Base-by-base conservation (phyloP, 2,797 vertebrate genomes). In the Sebastes itinus region DNA sequence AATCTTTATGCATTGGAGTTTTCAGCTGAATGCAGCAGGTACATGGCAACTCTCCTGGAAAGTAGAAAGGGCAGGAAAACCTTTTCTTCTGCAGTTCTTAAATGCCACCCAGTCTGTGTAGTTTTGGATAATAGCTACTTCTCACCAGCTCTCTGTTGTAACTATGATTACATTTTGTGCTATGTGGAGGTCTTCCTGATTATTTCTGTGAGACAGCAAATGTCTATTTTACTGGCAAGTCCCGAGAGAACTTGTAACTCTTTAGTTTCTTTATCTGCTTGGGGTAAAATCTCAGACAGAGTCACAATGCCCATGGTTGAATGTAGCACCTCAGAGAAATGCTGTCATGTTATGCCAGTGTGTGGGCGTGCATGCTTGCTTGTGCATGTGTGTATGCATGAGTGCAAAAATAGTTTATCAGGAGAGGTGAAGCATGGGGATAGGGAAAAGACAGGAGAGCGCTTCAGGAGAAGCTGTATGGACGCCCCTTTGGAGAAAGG, bases 61-160 rank as follows among this genome's bases (percentile, higher is more conserved):
- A 83, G 14, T 2, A 72, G 18, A 83, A 84, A 89, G 70, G 77
- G 46, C 64, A 82, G n/a, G 30, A 23, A 71, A 75, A 80, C 38
- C 62, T 77, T 81, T 70, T 66, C 67, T 75, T 16, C 16, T 38
- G 49, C 61, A 73, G 11, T 65, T 83, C 67, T 66, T 77, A 92
- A 91, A 92, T 77, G 78, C 66, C 86, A 89, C 13, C 27, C 22
- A 30, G 73, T 63, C 27, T 9, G 20, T 74, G 59, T 38, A 28
- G 61, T 64, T 88, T 75, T 75, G 46, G 18, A 80, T 82, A 64
- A 79, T 66, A 78, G 82, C 60, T 83, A 46, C 42, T 23, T 82
- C 66, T 56, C 52, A 67, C 23, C 28, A 30, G 16, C 18, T 67
- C 55, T 65, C 25, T 76, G 67, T 63, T 81, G 62, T 80, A 72